These are phyloP conservation scores for Xiphorhynchus elegans DNA, from an alignment of 2,113 vertebrate species.

Conservation along the genomic window DNA sequence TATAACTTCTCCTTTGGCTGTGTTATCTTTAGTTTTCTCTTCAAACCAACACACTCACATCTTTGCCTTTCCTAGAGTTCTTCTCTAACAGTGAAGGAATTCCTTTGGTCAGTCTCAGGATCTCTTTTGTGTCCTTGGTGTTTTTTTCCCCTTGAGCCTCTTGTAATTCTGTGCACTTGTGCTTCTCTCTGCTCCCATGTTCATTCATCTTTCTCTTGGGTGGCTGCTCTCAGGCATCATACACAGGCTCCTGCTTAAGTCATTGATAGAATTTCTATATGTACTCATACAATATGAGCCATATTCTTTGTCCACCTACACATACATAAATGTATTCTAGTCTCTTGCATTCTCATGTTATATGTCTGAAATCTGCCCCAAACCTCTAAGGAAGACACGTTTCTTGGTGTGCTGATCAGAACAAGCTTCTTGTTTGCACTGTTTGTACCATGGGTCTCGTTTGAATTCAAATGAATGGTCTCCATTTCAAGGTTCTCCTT, in stretches of 20 bases:
- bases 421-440: not conserved
- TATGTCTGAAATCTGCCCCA: not conserved
- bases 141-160: not conserved
- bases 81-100: not conserved
- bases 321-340: not conserved
- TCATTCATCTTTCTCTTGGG: not conserved
- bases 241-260: not conserved
- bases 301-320: not conserved
- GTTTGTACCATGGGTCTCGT: not conserved
- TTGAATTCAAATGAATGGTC: not conserved
- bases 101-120: not conserved
- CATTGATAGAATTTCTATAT: not conserved
- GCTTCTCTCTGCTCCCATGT: not conserved
- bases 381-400: not conserved
- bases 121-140: not conserved
- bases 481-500: not conserved
- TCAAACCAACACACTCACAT: not conserved
- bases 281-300: not conserved
- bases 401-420: not conserved
- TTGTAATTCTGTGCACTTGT: not conserved
- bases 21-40: not conserved
- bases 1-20: not conserved
- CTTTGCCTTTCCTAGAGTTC: not conserved
- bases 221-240: not conserved
- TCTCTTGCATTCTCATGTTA: not conserved